Evolutionary conservation across 2,888 invertebrate genomes (phyloP), one percentile per base, ranked within the genome.

Genomic region (Darwinula stevensoni): DNA sequence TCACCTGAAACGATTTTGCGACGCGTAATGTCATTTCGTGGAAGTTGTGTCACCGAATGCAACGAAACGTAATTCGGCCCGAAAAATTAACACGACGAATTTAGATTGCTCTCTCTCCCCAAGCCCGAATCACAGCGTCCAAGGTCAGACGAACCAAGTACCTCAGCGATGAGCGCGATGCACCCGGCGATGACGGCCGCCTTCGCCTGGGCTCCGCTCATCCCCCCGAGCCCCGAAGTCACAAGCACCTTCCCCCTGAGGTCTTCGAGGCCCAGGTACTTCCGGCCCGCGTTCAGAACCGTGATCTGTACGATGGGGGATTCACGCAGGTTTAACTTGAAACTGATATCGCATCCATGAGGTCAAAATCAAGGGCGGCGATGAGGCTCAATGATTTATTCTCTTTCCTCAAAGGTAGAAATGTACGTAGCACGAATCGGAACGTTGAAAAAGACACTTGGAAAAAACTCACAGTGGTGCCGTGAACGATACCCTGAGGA

Each of bases 401-500:
- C n/a, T n/a, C n/a, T n/a, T n/a, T n/a, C n/a, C n/a, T n/a, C n/a
- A n/a, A n/a, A n/a, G n/a, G n/a, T n/a, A n/a, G n/a, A n/a, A n/a
- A n/a, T n/a, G n/a, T n/a, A n/a, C n/a, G n/a, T n/a, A n/a, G n/a
- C n/a, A n/a, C n/a, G n/a, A n/a, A n/a, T n/a, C n/a, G n/a, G n/a
- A n/a, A n/a, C n/a, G n/a, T n/a, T n/a, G n/a, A n/a, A n/a, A n/a
- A 6, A 22, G 22, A 6, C 22, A 22, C n/a, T 22, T 22, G 22
- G n/a, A 22, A n/a, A 22, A 22, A 22, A 41, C 47, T 42, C 45
- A 62, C 61, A 35, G 60, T 60, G 3, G 63, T 65, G 16, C 64
- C 64, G 42, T 65, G 64, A 9, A 64, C 63, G 36, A 65, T 65
- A 13, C 63, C 63, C 42, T 65, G 63, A 5, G 63, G 62, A 4